phyloP scores from a whole-genome alignment of 2,797 vertebrate genomes.

The Chloroceryle inda region DNA sequence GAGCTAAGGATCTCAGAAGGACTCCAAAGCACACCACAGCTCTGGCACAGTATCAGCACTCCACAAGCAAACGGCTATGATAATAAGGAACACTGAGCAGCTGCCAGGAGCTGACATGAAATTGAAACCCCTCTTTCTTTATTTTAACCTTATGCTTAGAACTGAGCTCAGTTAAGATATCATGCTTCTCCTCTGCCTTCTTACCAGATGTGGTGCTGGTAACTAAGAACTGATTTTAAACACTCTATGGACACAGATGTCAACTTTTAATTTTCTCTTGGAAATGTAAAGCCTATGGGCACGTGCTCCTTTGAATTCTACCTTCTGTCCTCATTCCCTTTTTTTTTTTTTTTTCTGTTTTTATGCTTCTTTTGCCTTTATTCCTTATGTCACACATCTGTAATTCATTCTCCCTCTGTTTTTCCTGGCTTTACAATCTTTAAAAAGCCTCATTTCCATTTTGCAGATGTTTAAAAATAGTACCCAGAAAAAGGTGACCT shows the following conservation, averaged over 20 bases:
- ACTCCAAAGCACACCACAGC: not conserved
- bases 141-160: not conserved
- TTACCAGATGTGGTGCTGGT: not conserved
- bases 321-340: not conserved
- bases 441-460: not conserved
- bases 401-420: not conserved
- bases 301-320: not conserved
- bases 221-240: not conserved
- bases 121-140: not conserved
- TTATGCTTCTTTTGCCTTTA: not conserved
- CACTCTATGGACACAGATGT: not conserved
- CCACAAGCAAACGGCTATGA: not conserved
- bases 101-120: slow-evolving; percentile 1
- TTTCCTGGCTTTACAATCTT: not conserved
- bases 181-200: not conserved
- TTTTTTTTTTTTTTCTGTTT: not conserved
- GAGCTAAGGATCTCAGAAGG: not conserved
- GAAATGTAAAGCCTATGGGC: not conserved
- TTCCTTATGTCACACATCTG: not conserved
- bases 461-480: not conserved
- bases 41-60: not conserved
- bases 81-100: not conserved
- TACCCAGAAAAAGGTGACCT: not conserved
- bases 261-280: not conserved
- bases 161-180: not conserved